phyloP scores from a whole-genome alignment of 2,113 vertebrate species.

The Eidolon helvum region DNA sequence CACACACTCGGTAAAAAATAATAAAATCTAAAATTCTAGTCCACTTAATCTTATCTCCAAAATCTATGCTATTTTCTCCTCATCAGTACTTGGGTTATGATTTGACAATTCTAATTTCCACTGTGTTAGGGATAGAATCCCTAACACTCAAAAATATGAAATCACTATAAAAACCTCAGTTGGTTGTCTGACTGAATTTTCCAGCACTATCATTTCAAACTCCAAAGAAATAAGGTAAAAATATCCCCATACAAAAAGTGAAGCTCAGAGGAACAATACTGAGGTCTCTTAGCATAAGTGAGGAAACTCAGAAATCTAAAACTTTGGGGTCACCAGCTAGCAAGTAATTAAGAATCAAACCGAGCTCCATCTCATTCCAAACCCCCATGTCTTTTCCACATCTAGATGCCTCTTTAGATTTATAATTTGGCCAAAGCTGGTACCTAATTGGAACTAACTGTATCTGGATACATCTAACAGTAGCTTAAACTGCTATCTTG shows the following conservation, averaged over 20 bases:
- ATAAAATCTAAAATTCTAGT: neutral
- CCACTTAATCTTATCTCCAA: neutral
- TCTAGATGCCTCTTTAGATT: neutral
- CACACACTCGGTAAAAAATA: neutral
- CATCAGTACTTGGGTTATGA: neutral
- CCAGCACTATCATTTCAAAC: neutral
- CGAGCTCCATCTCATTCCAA: neutral
- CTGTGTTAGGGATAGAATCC: neutral
- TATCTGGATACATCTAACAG: neutral
- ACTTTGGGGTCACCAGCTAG: neutral
- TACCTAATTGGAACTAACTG: neutral
- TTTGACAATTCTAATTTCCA: neutral
- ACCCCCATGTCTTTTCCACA: neutral
- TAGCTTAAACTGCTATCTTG: neutral
- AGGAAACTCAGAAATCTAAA: neutral
- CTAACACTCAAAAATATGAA: neutral
- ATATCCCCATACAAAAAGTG: neutral
- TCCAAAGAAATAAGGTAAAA: neutral
- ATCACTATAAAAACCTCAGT: neutral
- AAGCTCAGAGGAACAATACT: neutral
- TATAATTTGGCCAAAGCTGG: neutral
- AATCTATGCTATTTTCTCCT: neutral
- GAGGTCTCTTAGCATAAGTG: neutral
- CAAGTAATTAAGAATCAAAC: neutral
- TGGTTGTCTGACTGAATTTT: neutral